Conservation (phyloP, 2,113 vertebrate species). For the Thamnophis sirtalis region DNA sequence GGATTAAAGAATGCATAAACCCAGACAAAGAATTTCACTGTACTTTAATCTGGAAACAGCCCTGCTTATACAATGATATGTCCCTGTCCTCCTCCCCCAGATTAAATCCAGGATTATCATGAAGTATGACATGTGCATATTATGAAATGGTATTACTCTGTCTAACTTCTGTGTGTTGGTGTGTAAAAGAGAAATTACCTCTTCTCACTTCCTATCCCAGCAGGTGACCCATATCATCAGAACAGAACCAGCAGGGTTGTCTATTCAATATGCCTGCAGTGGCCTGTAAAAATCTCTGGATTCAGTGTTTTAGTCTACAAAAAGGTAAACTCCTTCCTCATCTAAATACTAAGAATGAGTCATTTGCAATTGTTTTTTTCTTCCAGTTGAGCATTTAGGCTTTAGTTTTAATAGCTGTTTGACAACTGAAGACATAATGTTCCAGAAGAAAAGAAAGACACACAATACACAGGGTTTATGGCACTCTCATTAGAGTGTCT, state of each 20-base stretch:
- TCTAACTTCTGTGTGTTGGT: neutral
- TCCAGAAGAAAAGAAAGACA: slow-evolving; percentile 39
- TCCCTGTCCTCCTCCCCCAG: neutral
- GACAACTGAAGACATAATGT: slow-evolving; percentile 49
- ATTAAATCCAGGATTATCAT: neutral
- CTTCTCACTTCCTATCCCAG: neutral
- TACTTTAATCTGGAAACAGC: neutral
- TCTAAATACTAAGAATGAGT: slow-evolving; percentile 33
- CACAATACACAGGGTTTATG: neutral
- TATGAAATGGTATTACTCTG: neutral
- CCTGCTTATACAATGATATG: neutral
- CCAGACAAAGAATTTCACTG: neutral
- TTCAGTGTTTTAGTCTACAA: neutral
- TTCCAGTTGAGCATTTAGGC: slow-evolving; percentile 46
- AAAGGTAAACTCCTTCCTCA: neutral
- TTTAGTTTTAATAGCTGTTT: slow-evolving; percentile 51
- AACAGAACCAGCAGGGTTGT: neutral
- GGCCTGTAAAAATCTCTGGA: neutral
- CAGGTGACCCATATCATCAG: neutral
- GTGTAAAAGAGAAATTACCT: neutral
- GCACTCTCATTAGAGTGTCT: slow-evolving; percentile 42
- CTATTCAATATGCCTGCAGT: neutral
- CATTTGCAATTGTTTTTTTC: slow-evolving; percentile 45
- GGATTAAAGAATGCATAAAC: neutral
- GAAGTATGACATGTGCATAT: neutral